Evolutionary conservation across 1,140 invertebrate species (phyloP), one percentile per base, ranked within the genome.

Genomic region (Microplitis demolitor): DNA sequence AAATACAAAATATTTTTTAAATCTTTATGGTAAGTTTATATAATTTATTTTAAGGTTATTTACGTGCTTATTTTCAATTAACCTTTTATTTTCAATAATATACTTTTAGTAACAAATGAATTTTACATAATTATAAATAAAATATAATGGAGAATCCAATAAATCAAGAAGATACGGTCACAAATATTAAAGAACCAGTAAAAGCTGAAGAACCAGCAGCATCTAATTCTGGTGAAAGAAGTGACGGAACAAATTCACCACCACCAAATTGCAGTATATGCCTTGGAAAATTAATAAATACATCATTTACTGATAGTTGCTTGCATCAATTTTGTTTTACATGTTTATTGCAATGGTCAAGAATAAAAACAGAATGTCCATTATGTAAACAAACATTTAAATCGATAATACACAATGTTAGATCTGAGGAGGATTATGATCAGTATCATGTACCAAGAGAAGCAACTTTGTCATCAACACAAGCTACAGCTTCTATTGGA

Each of bases 291-390:
- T 91, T 96, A 66, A 90, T 91, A 71, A 96, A 97, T 78, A 97
- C 95, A 80, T 97, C 95, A 9, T 97, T 95, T 78, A 96, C 95
- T 0, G 94, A 97, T 79, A 94, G 92, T 39, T 98, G 97, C 82
- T 91, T 96, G 76, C 97, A 98, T 85, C 92, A 95, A 80, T 98
- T 98, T 84, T 98, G 97, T 83, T 98, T 97, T 78, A 92, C 91
- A 71, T 98, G 97, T 83, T 88, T 98, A 2, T 85, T 96, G 53
- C 94, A 96, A 80, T 98, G 97, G 97, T 97, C 96, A 45, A 97
- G 97, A 90, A 93, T 97, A 6, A 97, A 98, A 86, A 90, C 95
- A 11, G 96, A 96, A 81, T 98, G 97, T 86, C 97, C 97, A 4
- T 87, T 98, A 0, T 98, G 97, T 86, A 98, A 98, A 79, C 94